Percentiles rank a stretch among this genome's conserved stretches.
These are phyloP conservation scores for Acanthaster planci DNA, from an alignment of 35 echinoderm and acorn worm genomes.

Conservation along the genomic window DNA sequence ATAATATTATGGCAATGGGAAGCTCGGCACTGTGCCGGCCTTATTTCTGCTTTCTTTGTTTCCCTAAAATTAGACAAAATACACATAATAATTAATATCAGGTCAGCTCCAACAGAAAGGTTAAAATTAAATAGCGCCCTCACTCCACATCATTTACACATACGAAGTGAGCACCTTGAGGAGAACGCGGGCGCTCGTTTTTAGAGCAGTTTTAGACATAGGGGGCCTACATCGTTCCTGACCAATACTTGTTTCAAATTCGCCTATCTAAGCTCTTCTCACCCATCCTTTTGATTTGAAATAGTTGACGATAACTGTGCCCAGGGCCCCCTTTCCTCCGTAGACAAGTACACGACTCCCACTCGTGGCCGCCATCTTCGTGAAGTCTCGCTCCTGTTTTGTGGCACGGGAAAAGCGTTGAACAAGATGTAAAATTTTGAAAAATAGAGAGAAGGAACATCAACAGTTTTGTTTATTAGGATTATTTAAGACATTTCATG, in stretches of 20 bases:
- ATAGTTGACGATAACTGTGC: constrained; percentile 73
- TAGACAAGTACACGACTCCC: constrained; percentile 68
- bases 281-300: constrained; percentile 95
- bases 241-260: not conserved
- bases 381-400: not conserved
- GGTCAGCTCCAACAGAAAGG: too few species aligned
- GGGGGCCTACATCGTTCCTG: too few species aligned
- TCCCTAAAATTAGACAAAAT: too few species aligned
- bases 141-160: too few species aligned
- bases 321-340: constrained; percentile 95
- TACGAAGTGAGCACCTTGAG: too few species aligned
- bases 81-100: too few species aligned
- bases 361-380: constrained; percentile 48
- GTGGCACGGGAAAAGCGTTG: not conserved
- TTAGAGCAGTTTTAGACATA: too few species aligned
- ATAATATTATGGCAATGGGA: too few species aligned
- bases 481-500: not conserved
- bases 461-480: not conserved
- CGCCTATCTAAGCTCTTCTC: not conserved
- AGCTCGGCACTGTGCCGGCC: too few species aligned
- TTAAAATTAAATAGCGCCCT: too few species aligned
- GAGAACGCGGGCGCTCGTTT: too few species aligned
- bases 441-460: not conserved
- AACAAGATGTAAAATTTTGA: not conserved
- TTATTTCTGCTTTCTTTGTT: too few species aligned